These are phyloP conservation scores for Pygmarrhopalites habei DNA, from an alignment of 1,140 invertebrate genomes.

Conservation along the genomic window DNA sequence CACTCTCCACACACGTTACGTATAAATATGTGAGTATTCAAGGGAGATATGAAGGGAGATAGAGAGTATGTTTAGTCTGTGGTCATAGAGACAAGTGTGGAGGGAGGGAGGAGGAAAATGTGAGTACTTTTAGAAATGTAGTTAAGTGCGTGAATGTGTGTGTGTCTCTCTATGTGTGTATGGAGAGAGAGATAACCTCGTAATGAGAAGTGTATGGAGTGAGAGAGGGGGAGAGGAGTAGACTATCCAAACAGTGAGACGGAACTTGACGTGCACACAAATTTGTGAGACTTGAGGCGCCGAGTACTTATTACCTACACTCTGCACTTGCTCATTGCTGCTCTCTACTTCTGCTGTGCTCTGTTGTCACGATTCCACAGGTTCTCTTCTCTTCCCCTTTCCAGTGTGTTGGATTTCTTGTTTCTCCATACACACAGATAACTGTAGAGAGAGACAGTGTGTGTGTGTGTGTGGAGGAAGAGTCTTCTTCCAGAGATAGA, in stretches of 20 bases:
- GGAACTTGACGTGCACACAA: slow-evolving; percentile 29
- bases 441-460: no score
- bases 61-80: no score
- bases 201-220: slow-evolving; percentile 23
- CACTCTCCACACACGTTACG: no score
- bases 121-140: slow-evolving; percentile 1
- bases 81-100: no score
- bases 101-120: no score
- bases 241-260: slow-evolving; percentile 28
- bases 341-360: neutral
- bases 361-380: no score
- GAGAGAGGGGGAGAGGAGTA: neutral
- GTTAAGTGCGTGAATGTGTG: slow-evolving; percentile 9
- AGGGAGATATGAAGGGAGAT: no score
- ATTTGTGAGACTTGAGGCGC: slow-evolving; percentile 34
- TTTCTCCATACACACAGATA: no score
- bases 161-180: neutral
- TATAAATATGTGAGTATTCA: no score
- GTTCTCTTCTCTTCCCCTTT: no score
- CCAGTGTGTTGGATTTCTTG: neutral
- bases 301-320: slow-evolving; percentile 29
- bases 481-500: no score
- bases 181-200: slow-evolving; percentile 20
- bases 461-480: no score
- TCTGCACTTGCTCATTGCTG: slow-evolving; percentile 9